phyloP scores from a whole-genome alignment of 2,797 vertebrate genomes.

The Spatula versicolor region DNA sequence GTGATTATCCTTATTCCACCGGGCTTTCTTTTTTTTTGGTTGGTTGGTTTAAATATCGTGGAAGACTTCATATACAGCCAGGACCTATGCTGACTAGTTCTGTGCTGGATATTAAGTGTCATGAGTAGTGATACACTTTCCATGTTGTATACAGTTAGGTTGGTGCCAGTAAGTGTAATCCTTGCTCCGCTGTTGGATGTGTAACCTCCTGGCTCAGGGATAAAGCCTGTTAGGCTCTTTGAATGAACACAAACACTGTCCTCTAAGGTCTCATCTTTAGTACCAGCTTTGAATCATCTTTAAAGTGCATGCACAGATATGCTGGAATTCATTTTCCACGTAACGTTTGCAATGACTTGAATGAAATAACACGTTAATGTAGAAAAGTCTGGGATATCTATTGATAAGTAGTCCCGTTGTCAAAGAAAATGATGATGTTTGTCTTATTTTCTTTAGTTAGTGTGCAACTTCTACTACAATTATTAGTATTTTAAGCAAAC shows the following conservation, averaged over 20 bases:
- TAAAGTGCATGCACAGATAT: not conserved
- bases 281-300: slow-evolving; percentile 3
- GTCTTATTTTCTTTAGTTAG: not conserved
- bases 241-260: not conserved
- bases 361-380: not conserved
- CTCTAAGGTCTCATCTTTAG: not conserved
- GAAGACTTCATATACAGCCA: not conserved
- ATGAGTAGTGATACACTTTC: not conserved
- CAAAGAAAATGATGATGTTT: slow-evolving; percentile 50
- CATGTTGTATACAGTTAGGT: not conserved
- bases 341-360: slow-evolving; percentile 11
- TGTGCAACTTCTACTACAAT: slow-evolving; percentile 23
- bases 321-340: slow-evolving; percentile 11
- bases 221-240: not conserved
- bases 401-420: not conserved
- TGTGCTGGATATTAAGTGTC: not conserved
- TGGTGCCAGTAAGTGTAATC: not conserved
- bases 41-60: not conserved
- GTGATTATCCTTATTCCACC: slow-evolving; percentile 16
- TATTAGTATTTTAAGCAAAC: slow-evolving; percentile 58
- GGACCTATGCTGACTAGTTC: not conserved
- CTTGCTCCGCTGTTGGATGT: not conserved
- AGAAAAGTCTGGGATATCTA: slow-evolving; percentile 35
- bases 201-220: not conserved
- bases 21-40: not conserved